Evolutionary conservation across 2,797 vertebrate species (phyloP).

Genomic region (Merluccius polli): DNA sequence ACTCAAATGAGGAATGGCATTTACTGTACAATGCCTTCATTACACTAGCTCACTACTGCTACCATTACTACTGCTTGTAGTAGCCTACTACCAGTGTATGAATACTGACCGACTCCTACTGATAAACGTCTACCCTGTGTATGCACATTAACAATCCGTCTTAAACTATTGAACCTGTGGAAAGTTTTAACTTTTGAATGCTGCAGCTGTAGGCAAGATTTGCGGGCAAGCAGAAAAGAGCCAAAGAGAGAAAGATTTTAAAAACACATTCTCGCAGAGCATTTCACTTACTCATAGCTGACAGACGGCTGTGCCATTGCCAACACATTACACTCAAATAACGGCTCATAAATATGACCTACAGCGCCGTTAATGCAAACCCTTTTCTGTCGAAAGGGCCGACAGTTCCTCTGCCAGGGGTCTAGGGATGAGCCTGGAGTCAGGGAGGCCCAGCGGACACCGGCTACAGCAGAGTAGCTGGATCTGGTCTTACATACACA

Average conservation of each 20-base stretch:
- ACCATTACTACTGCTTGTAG: neutral
- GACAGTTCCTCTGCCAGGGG: neutral
- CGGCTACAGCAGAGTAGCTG: conserved; percentile 9
- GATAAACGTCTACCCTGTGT: neutral
- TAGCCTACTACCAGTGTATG: neutral
- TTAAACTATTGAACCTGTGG: too few relatives aligned
- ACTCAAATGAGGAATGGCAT: conserved; percentile 25
- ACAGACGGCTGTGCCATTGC: too few relatives aligned
- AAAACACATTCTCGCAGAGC: too few relatives aligned
- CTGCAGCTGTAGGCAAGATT: too few relatives aligned
- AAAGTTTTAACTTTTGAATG: too few relatives aligned
- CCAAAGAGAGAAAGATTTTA: too few relatives aligned
- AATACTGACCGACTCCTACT: neutral
- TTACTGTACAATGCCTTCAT: conserved; percentile 24
- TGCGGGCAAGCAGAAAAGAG: too few relatives aligned
- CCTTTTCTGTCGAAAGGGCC: neutral
- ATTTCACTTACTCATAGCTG: too few relatives aligned
- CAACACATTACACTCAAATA: neutral
- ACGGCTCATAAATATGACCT: neutral
- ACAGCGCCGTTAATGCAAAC: neutral
- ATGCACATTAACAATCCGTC: too few relatives aligned
- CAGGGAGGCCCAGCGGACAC: neutral
- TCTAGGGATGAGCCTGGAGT: neutral
- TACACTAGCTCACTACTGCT: conserved; percentile 14
- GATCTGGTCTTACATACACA: conserved; percentile 14